Evolutionary conservation across 2,797 vertebrate genomes (phyloP).

Genomic region (Pogoniulus pusillus): DNA sequence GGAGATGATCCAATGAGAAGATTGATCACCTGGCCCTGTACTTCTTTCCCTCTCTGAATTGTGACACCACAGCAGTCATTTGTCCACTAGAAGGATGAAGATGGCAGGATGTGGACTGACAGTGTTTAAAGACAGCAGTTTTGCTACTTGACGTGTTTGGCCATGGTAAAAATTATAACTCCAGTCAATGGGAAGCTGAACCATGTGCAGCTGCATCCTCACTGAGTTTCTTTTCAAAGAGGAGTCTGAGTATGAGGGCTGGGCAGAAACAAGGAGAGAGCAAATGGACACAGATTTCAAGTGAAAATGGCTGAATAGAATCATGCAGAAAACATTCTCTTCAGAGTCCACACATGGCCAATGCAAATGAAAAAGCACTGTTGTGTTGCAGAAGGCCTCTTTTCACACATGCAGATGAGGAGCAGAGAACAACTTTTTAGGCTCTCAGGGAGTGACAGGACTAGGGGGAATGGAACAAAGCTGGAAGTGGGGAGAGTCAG

Average conservation of each 20-base stretch:
- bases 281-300: neutral
- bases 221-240: neutral
- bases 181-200: constrained; percentile 18
- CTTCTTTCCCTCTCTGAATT: neutral
- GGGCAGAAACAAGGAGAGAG: neutral
- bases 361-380: neutral
- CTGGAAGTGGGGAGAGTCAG: too few species aligned
- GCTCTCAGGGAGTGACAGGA: too few species aligned
- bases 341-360: neutral
- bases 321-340: neutral
- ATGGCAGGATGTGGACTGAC: neutral
- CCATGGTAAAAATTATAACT: constrained; percentile 53
- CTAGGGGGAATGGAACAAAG: too few species aligned
- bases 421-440: too few species aligned
- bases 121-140: constrained; percentile 25
- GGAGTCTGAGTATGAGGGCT: neutral
- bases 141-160: constrained; percentile 18
- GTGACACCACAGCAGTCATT: neutral
- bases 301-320: neutral
- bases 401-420: neutral
- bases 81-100: constrained; percentile 11
- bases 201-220: constrained; percentile 14
- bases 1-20: neutral
- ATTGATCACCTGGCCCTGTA: neutral
- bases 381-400: neutral